These are phyloP conservation scores for Dorcus hopei DNA, from an alignment of 2,888 invertebrate species.

Conservation along the genomic window DNA sequence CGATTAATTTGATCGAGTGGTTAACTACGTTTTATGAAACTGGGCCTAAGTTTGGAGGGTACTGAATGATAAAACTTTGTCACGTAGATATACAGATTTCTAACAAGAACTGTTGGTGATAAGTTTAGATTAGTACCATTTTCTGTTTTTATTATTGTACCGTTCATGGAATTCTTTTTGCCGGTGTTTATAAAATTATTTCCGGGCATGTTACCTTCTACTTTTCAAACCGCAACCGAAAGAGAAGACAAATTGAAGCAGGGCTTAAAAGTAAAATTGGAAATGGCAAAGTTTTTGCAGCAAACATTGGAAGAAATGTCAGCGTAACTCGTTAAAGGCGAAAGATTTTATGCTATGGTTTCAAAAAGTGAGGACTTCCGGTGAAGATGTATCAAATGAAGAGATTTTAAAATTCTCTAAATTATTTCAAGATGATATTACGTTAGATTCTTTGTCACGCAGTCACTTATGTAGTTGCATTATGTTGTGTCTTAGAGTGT, in stretches of 20 bases:
- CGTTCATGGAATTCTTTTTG: conserved; percentile 93
- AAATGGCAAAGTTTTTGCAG: conserved; percentile 98
- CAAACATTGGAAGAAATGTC: conserved; percentile 95
- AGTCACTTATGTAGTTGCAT: conserved; percentile 86
- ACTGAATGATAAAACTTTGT: conserved; percentile 76
- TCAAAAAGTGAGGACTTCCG: conserved; percentile 77
- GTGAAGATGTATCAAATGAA: conserved; percentile 78
- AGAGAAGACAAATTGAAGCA: conserved; percentile 86
- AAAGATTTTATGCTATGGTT: conserved; percentile 93
- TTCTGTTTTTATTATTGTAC: conserved; percentile 93
- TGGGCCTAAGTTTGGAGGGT: conserved; percentile 80
- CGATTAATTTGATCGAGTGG: no score
- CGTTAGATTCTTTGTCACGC: conserved; percentile 87
- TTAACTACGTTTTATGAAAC: no score
- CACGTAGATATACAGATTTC: conserved; percentile 81
- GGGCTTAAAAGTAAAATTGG: conserved; percentile 84
- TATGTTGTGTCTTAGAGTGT: conserved; percentile 88
- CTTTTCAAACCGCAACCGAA: conserved; percentile 86
- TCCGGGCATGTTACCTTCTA: conserved; percentile 95
- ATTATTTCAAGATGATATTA: conserved; percentile 97
- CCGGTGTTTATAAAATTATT: conserved; percentile 93
- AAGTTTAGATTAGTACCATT: conserved; percentile 96
- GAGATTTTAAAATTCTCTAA: conserved; percentile 97
- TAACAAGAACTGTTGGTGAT: conserved; percentile 91
- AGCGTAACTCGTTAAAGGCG: conserved; percentile 76